Base-by-base conservation (phyloP, 2,888 invertebrate species). In the Cheilosia grossa region DNA sequence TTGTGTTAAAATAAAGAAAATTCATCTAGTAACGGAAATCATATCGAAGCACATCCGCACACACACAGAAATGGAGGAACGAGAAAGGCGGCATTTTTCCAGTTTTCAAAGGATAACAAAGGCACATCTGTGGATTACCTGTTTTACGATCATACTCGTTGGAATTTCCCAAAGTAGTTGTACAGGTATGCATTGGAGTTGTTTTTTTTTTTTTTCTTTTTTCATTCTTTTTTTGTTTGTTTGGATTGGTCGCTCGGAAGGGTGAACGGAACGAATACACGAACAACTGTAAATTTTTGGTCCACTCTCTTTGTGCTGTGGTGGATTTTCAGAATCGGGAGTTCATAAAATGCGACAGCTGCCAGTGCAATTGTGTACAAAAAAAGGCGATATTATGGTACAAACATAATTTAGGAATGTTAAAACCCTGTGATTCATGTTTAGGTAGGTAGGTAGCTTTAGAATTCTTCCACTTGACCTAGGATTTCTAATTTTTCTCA, bases 41-140 rank as follows among this genome's bases (percentile, higher is more conserved):
- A 27, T 27, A 53, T 33, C 61, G 10, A 53, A 47, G 47, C 9
- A 66, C 33, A 58, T 56, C 21, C 7, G 15, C 61, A 75, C 40
- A 75, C 66, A 72, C 37, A 53, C 64, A 54, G 27, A 40, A 51
- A 85, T 85, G 85, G 85, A 85, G 56, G 85, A 85, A 72, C 81
- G 85, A 77, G 85, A 85, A 75, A 85, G 85, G 81, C 85, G 85
- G 85, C 85, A 85, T 72, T 77, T 27, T 77, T 67, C 47, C 51
- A 75, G 54, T 58, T 67, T 77, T 72, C 85, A 85, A 85, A 85
- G 85, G 85, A 85, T 85, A 81, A 85, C 85, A 85, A 81, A 81
- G 85, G 81, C 70, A 67, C 75, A 77, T 81, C 67, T 85, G 49
- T 85, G 85, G 85, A 85, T 85, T 81, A 85, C 85, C 81, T 85